These are phyloP conservation scores for Cotesia typhae DNA, from an alignment of 1,140 invertebrate genomes.

Conservation along the genomic window DNA sequence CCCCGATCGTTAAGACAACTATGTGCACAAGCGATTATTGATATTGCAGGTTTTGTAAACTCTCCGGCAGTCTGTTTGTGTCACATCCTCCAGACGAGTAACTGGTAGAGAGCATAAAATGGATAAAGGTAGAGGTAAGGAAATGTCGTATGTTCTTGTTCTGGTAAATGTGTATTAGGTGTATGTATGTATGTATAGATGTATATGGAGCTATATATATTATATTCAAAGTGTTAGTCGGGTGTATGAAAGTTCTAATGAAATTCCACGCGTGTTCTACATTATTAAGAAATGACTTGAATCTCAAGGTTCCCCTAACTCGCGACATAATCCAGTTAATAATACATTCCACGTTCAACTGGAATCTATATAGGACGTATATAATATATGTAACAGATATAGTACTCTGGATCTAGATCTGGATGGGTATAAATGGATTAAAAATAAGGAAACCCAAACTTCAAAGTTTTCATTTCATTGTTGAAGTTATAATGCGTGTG, in stretches of 20 bases:
- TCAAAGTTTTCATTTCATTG: too few relatives aligned
- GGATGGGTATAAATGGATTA: too few relatives aligned
- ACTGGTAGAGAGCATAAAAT: background rate
- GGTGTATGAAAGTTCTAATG: constrained; percentile 37
- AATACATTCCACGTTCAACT: constrained; percentile 7
- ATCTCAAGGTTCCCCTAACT: constrained; percentile 13
- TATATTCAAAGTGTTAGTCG: constrained; percentile 2
- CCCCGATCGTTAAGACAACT: too few relatives aligned
- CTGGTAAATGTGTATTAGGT: background rate
- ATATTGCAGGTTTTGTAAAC: too few relatives aligned
- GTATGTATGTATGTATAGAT: background rate
- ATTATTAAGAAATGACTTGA: constrained; percentile 40
- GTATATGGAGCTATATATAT: too few relatives aligned
- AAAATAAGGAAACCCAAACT: too few relatives aligned
- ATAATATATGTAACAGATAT: background rate
- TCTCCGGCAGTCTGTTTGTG: too few relatives aligned
- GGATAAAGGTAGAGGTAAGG: too few relatives aligned
- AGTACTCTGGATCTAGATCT: too few relatives aligned
- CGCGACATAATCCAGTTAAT: constrained; percentile 16
- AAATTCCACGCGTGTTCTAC: constrained; percentile 35
- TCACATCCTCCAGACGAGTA: background rate
- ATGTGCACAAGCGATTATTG: too few relatives aligned
- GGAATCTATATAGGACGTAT: constrained; percentile 27
- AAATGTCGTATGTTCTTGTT: background rate
- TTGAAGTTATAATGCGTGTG: too few relatives aligned